Evolutionary conservation across 1,140 invertebrate species (phyloP), one percentile per base, ranked within the genome.

Genomic region (Saccostrea glomerata): DNA sequence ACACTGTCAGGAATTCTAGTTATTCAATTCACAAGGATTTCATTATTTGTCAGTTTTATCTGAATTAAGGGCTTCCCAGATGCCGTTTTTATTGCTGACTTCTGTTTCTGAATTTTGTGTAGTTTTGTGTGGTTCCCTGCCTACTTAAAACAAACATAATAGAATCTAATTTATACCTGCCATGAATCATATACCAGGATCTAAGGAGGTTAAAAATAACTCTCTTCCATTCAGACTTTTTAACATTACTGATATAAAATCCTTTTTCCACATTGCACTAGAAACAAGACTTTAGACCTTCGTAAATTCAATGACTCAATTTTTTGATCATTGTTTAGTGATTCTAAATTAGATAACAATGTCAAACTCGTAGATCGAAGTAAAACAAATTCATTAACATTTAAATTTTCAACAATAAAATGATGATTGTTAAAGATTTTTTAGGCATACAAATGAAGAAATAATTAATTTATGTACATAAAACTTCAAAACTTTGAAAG

Each of bases 131-230:
- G 4, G 30, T 77, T 25, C 15, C 15, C 23, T 30, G 9, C 23
- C 70, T 77, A 25, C 70, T 77, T 77, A 77, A 77, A 77, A 77
- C 70, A 77, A 77, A 77, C 25, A 77, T 77, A 7, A 77, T 30
- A 77, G 70, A 25, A 25, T 77, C 70, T 36, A 30, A 77, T 77
- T 77, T 77, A 77, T 77, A 77, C 12, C 70, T 77, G 25, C 25
- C 70, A 77, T 77, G 70, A 77, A 77, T 77, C 70, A 36, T 12
- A 12, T 2, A 9, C 13, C 30, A 36, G 11, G 70, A 15, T 77
- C 25, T 11, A 30, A 77, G 60, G 60, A 23, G 60, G 70, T 30
- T 77, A 77, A 77, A 40, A 36, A 30, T 77, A 77, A 30, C 30
- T 25, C 70, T 30, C 23, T 30, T 12, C 70, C 23, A n/a, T 66